Evolutionary conservation across 2,888 invertebrate genomes (phyloP), one percentile per base, ranked within the genome.

Genomic region (Sepioteuthis lessoniana): DNA sequence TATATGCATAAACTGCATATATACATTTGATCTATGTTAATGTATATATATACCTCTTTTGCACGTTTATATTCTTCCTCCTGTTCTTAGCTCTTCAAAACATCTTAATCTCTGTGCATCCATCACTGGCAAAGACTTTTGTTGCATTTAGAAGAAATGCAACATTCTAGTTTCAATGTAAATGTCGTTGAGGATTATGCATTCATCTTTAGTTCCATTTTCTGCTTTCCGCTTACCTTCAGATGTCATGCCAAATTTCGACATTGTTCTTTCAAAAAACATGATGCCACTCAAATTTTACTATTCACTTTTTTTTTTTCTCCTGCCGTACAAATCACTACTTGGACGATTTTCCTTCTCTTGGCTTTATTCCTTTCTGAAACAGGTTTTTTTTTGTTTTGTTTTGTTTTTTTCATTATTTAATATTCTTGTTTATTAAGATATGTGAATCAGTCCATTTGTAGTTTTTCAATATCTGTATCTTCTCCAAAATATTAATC

Each of bases 121-220:
- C 10, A 35, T n/a, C n/a, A 76, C n/a, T 76, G n/a, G n/a, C n/a
- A 35, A 76, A 76, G n/a, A n/a, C 31, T 76, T n/a, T 76, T 55
- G 21, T 55, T 55, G 21, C 55, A 55, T 55, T 76, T 10, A 76
- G 13, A n/a, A 76, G n/a, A 76, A 76, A 76, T 76, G 76, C 76
- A 35, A 35, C 16, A 35, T 76, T 76, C 76, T 76, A 76, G 76
- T n/a, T 76, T 35, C 76, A 76, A n/a, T 76, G 76, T 76, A 76
- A 76, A 76, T 76, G n/a, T 76, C 76, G n/a, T 76, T 76, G 76
- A 16, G n/a, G 76, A 76, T 76, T 76, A 76, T n/a, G n/a, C n/a
- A 35, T 76, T 76, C 31, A 76, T 76, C 76, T 16, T 76, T 76
- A 13, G n/a, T 76, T 35, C 35, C 76, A n/a, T n/a, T 76, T 76